Conservation (phyloP, 1,140 invertebrate species). For the Aphidius gifuensis region DNA sequence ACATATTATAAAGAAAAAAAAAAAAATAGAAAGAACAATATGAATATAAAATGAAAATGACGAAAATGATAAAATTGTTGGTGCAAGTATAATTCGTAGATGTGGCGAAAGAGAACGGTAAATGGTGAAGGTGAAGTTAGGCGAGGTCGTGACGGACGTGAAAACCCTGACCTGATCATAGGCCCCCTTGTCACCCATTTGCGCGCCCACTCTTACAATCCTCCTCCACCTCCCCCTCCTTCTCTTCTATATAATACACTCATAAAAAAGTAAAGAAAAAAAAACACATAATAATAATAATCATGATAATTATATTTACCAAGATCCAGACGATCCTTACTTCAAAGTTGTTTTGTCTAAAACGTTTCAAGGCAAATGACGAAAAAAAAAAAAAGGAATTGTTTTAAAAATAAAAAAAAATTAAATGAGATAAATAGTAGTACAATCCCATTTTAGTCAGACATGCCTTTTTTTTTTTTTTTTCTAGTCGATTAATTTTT, state of each 20-base stretch:
- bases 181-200: slow-evolving; percentile 24
- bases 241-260: slow-evolving; percentile 18
- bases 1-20: too few species aligned
- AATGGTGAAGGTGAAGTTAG: slow-evolving; percentile 33
- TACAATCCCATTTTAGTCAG: too few species aligned
- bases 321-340: neutral
- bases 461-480: too few species aligned
- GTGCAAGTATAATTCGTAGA: neutral
- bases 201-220: slow-evolving; percentile 17
- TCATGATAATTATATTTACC: neutral
- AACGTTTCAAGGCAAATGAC: slow-evolving; percentile 8
- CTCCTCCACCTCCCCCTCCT: slow-evolving; percentile 11
- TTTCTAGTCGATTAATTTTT: neutral
- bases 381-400: neutral
- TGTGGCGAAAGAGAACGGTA: slow-evolving; percentile 19
- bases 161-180: slow-evolving; percentile 46
- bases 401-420: too few species aligned
- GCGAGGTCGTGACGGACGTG: slow-evolving; percentile 37
- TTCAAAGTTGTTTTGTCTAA: slow-evolving; percentile 22
- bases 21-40: too few species aligned
- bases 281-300: neutral
- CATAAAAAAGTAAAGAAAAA: neutral
- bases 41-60: too few species aligned
- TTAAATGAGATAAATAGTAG: too few species aligned
- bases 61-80: too few species aligned